Percentiles rank a stretch among this genome's conserved stretches.
Conservation (phyloP, 1,140 invertebrate species). For the Andricus grossulariae region DNA sequence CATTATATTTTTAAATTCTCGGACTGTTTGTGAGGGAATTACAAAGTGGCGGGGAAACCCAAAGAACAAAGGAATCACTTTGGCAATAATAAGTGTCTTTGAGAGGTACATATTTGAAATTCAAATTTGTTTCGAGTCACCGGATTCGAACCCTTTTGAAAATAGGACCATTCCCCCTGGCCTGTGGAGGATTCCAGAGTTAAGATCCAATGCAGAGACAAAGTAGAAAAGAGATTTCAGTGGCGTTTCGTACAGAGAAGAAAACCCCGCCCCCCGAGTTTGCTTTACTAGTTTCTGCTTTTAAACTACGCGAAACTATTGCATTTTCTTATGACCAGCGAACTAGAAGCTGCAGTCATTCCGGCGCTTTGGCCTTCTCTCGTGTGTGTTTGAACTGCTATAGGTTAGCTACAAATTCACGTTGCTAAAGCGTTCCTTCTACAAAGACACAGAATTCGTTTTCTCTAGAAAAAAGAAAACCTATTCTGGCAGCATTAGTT, state of each 20-base stretch:
- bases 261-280: background rate
- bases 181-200: background rate
- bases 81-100: slow-evolving; percentile 24
- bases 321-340: slow-evolving; percentile 62
- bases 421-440: background rate
- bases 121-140: slow-evolving; percentile 19
- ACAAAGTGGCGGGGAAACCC: background rate
- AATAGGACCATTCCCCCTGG: background rate
- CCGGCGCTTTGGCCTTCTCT: slow-evolving; percentile 44
- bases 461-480: background rate
- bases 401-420: background rate
- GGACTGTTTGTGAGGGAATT: background rate
- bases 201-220: slow-evolving; percentile 10
- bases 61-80: slow-evolving; percentile 24
- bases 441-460: slow-evolving; percentile 2
- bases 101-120: slow-evolving; percentile 15
- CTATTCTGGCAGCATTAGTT: slow-evolving; percentile 7
- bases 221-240: slow-evolving; percentile 28
- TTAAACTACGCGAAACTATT: slow-evolving; percentile 65
- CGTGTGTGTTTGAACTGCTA: slow-evolving; percentile 18
- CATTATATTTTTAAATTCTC: background rate
- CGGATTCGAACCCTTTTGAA: slow-evolving; percentile 8
- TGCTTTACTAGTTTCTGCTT: slow-evolving; percentile 52
- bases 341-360: slow-evolving; percentile 52
- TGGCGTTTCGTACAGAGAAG: slow-evolving; percentile 22